Base-by-base conservation (phyloP, 2,797 vertebrate genomes). In the Nannoperca australis region DNA sequence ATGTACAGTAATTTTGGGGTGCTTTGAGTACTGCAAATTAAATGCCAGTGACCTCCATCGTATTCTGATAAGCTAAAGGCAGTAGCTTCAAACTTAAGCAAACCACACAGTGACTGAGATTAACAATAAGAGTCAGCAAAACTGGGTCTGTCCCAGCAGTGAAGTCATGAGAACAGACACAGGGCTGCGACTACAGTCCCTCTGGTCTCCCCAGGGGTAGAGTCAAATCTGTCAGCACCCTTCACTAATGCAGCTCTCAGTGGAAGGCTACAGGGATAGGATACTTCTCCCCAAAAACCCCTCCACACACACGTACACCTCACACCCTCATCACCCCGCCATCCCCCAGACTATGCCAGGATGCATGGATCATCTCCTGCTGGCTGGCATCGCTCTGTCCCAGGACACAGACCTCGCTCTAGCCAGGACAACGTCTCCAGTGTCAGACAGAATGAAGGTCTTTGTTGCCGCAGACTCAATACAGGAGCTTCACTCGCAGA, bases 111-210 rank as follows among this genome's bases (percentile, higher is more conserved):
- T 78, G 44, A 70, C 59, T 66, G 8, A 55, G 51, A 65, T 62
- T 58, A 82, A 70, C 53, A 81, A 75, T 54, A 71, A 60, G 20
- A 84, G 76, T 88, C 75, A 84, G 73, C 86, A 84, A 76, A 87
- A 78, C 66, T 66, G 40, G 38, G 83, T 82, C 82, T 62, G 55
- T 87, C 78, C 78, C 44, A 69, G 78, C 67, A 85, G 73, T 91
- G 86, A 91, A 86, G 87, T 91, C 86, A 90, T 92, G 92, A 88
- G 91, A 94, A 89, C 78, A 90, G 82, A 87, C 73, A 55, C 81
- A 63, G 77, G 83, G 34, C 70, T 78, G 78, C 36, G 61, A 78
- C 78, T 78, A 69, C 69, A 81, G 83, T 76, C 78, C 70, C 78
- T 76, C 53, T 68, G 36, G 53, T 82, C 56, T 85, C 86, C 77